phyloP scores from a whole-genome alignment of 2,113 vertebrate species.

The Camelus bactrianus region DNA sequence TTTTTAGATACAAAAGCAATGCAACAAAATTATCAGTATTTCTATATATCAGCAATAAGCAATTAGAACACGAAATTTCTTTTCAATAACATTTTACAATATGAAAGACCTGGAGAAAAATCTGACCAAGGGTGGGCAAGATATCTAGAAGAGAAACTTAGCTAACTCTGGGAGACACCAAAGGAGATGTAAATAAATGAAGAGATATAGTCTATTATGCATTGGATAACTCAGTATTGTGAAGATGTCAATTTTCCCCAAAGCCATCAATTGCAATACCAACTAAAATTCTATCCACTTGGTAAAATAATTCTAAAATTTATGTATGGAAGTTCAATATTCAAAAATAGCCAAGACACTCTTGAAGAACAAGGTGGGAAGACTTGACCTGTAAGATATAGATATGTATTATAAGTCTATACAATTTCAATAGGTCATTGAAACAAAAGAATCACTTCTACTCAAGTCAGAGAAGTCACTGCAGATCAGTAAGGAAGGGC shows the following conservation, averaged over 20 bases:
- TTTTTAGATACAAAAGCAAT: slow-evolving; percentile 35
- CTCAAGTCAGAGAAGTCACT: neutral
- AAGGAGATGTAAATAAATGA: slow-evolving; percentile 2
- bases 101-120: neutral
- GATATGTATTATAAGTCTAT: neutral
- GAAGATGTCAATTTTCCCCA: neutral
- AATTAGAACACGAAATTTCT: neutral
- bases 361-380: neutral
- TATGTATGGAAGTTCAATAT: neutral
- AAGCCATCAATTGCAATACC: neutral
- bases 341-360: neutral
- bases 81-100: slow-evolving; percentile 15
- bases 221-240: neutral
- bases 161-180: neutral
- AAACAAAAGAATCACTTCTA: neutral
- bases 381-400: neutral
- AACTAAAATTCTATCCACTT: slow-evolving; percentile 18
- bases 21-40: slow-evolving; percentile 9
- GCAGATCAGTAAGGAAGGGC: neutral
- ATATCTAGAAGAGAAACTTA: slow-evolving; percentile 17
- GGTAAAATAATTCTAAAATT: neutral
- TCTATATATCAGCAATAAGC: neutral
- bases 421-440: neutral
- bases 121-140: neutral
- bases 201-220: neutral